These are phyloP conservation scores for Melanostoma scalare DNA, from an alignment of 2,888 invertebrate genomes.

Conservation along the genomic window DNA sequence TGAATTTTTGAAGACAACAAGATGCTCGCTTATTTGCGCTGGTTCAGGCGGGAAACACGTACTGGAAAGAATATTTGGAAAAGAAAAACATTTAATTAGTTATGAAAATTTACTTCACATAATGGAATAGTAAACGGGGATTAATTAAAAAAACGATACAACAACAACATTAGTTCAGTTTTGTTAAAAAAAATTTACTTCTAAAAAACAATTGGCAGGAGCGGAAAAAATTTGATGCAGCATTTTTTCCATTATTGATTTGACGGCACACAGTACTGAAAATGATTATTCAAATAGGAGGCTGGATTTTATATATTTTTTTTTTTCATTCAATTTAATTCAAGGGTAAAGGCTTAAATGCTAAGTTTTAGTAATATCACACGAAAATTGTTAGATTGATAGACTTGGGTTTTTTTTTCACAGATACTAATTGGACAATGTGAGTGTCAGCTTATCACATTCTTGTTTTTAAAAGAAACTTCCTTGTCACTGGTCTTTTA, in stretches of 20 bases:
- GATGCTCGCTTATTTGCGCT: constrained; percentile 83
- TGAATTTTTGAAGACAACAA: constrained; percentile 74
- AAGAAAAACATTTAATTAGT: constrained; percentile 70
- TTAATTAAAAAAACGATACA: constrained; percentile 44
- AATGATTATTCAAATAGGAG: not conserved
- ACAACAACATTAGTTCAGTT: constrained; percentile 32
- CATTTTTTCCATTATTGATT: constrained; percentile 29
- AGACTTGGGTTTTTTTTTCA: constrained; percentile 1
- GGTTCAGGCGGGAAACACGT: constrained; percentile 95
- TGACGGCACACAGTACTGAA: constrained; percentile 53
- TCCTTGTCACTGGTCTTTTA: not conserved
- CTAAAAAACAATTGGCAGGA: constrained; percentile 19
- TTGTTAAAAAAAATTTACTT: constrained; percentile 24
- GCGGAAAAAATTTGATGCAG: constrained; percentile 60
- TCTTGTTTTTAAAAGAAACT: not conserved
- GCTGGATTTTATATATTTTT: not conserved
- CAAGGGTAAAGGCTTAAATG: not conserved
- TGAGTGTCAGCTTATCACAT: constrained; percentile 57
- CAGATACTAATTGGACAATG: not conserved
- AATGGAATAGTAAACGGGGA: constrained; percentile 47
- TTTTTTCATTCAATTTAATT: too few species aligned
- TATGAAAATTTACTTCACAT: constrained; percentile 56
- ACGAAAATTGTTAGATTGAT: constrained; percentile 18
- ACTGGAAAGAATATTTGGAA: constrained; percentile 85
- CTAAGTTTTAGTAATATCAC: constrained; percentile 30